phyloP scores from a whole-genome alignment of 2,113 vertebrate genomes.

The Phalacrocorax carbo region DNA sequence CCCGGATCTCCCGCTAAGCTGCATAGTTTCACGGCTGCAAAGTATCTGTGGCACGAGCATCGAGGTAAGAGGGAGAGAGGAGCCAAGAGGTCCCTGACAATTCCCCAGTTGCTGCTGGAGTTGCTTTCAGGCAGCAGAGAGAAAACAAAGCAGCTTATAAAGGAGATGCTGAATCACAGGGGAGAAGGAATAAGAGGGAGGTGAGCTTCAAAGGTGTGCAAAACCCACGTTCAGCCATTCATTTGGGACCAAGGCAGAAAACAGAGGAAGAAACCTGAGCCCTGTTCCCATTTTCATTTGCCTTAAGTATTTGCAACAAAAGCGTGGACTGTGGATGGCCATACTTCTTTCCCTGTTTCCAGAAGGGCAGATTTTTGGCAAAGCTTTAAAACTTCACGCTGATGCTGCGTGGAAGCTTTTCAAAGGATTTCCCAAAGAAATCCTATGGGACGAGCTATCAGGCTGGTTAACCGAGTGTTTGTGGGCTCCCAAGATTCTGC shows the following conservation, averaged over 20 bases:
- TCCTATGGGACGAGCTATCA: neutral
- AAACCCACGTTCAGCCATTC: neutral
- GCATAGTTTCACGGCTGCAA: neutral
- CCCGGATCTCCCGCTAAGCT: neutral
- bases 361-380: neutral
- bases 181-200: neutral
- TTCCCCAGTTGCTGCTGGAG: neutral
- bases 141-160: neutral
- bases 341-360: neutral
- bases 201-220: neutral
- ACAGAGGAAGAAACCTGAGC: neutral
- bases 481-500: neutral
- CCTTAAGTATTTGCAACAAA: neutral
- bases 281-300: neutral
- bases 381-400: neutral
- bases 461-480: neutral
- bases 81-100: neutral
- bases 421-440: neutral
- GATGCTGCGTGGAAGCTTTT: neutral
- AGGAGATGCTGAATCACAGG: neutral
- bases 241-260: neutral
- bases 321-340: rapidly evolving
- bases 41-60: rapidly evolving
- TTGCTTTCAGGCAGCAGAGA: neutral
- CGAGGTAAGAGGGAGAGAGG: neutral